phyloP scores from a whole-genome alignment of 2,888 invertebrate species.

The Ferdinandea cuprea region DNA sequence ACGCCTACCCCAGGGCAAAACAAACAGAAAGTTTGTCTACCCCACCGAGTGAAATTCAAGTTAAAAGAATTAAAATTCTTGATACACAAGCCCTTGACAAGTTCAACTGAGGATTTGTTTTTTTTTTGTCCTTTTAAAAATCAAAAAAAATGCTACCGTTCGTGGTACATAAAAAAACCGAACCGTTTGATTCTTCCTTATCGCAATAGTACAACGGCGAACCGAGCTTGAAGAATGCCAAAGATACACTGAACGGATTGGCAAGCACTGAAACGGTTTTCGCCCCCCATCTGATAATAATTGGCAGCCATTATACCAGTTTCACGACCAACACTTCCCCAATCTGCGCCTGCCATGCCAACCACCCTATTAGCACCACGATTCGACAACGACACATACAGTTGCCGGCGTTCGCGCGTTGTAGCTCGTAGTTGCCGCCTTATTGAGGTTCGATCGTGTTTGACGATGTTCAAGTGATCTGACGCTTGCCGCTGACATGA shows the following conservation, averaged over 20 bases:
- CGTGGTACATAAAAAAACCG: slow-evolving; percentile 12
- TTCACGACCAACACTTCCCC: slow-evolving; percentile 55
- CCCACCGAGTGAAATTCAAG: neutral
- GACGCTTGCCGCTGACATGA: neutral
- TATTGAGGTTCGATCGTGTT: slow-evolving; percentile 45
- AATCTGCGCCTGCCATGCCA: slow-evolving; percentile 45
- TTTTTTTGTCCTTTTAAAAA: neutral
- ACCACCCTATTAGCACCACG: slow-evolving; percentile 65
- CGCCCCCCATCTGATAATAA: slow-evolving; percentile 70
- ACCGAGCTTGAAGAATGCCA: slow-evolving; percentile 64
- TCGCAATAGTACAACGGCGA: slow-evolving; percentile 23
- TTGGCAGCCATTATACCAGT: slow-evolving; percentile 71
- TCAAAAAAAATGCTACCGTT: slow-evolving; percentile 11
- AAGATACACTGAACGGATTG: slow-evolving; percentile 68
- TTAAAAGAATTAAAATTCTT: neutral
- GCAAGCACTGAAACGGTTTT: slow-evolving; percentile 56
- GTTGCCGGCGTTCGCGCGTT: slow-evolving; percentile 7
- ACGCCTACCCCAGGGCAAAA: slow-evolving; percentile 21
- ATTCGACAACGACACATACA: slow-evolving; percentile 42
- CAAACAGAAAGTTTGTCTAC: neutral
- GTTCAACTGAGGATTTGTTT: slow-evolving; percentile 4
- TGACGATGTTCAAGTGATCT: slow-evolving; percentile 21
- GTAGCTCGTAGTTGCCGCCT: neutral
- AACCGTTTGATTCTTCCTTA: slow-evolving; percentile 16
- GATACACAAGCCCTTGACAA: neutral